These are phyloP conservation scores for Boleophthalmus pectinirostris DNA, from an alignment of 2,113 vertebrate genomes.

Conservation along the genomic window DNA sequence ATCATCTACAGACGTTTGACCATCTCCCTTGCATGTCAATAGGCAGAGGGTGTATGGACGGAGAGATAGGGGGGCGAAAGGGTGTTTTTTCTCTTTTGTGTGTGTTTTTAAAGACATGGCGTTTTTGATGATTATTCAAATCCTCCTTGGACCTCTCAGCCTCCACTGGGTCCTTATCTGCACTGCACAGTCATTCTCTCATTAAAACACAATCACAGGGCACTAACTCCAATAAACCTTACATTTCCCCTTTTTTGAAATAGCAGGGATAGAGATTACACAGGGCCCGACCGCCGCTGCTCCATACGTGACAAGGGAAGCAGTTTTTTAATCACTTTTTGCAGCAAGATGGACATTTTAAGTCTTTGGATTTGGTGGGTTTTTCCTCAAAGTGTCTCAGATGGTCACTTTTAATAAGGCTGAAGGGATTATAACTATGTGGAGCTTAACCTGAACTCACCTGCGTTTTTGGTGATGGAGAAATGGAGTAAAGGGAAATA, in stretches of 20 bases:
- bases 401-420: slow-evolving; percentile 59
- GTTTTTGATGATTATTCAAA: slow-evolving; percentile 85
- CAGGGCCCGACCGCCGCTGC: slow-evolving; percentile 64
- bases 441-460: slow-evolving; percentile 27
- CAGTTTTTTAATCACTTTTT: slow-evolving; percentile 59
- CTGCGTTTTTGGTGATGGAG: slow-evolving; percentile 37
- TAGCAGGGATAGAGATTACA: slow-evolving; percentile 77
- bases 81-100: slow-evolving; percentile 63
- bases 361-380: slow-evolving; percentile 46
- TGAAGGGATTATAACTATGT: slow-evolving; percentile 44
- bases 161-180: slow-evolving; percentile 83
- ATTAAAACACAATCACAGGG: slow-evolving; percentile 93
- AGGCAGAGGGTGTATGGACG: slow-evolving; percentile 26
- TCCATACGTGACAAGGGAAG: slow-evolving; percentile 62
- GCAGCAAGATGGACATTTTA: slow-evolving; percentile 32
- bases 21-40: slow-evolving; percentile 72
- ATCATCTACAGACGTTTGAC: slow-evolving; percentile 55
- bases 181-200: slow-evolving; percentile 81
- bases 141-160: slow-evolving; percentile 76
- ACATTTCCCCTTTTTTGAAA: slow-evolving; percentile 79
- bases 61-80: slow-evolving; percentile 40
- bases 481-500: slow-evolving; percentile 1
- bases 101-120: slow-evolving; percentile 74
- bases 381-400: slow-evolving; percentile 35
- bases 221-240: slow-evolving; percentile 89